phyloP scores from a whole-genome alignment of 2,113 vertebrate species.

The Grallaria varia region DNA sequence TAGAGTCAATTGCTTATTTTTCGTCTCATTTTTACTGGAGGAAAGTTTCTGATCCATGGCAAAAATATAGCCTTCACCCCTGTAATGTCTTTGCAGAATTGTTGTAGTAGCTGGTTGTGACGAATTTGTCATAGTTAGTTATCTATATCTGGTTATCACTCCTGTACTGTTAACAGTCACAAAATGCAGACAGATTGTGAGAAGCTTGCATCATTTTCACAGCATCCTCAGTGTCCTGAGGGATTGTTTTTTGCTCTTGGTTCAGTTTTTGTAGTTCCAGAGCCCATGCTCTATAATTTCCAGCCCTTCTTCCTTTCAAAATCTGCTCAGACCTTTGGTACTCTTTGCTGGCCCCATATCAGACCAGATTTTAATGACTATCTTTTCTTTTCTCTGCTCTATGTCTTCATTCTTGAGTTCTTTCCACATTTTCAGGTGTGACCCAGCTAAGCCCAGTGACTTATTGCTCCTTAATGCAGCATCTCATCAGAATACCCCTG shows the following conservation, averaged over 20 bases:
- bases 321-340: neutral
- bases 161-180: neutral
- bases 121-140: neutral
- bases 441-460: constrained; percentile 14
- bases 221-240: neutral
- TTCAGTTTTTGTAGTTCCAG: neutral
- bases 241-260: neutral
- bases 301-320: neutral
- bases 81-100: neutral
- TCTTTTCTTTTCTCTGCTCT: neutral
- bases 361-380: neutral
- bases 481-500: neutral
- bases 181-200: constrained; percentile 7
- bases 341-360: constrained; percentile 8
- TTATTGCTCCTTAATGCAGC: constrained; percentile 15
- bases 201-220: neutral
- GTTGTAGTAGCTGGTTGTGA: neutral
- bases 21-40: neutral
- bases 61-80: neutral
- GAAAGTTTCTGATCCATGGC: neutral
- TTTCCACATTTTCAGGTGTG: constrained; percentile 24
- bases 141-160: neutral
- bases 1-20: neutral
- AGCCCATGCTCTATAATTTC: neutral
- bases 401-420: neutral